A percentile compares a stretch with the other conserved stretches of the same genome.
Conservation (phyloP, 2,888 invertebrate species). For the Macrostomum cliftonense region DNA sequence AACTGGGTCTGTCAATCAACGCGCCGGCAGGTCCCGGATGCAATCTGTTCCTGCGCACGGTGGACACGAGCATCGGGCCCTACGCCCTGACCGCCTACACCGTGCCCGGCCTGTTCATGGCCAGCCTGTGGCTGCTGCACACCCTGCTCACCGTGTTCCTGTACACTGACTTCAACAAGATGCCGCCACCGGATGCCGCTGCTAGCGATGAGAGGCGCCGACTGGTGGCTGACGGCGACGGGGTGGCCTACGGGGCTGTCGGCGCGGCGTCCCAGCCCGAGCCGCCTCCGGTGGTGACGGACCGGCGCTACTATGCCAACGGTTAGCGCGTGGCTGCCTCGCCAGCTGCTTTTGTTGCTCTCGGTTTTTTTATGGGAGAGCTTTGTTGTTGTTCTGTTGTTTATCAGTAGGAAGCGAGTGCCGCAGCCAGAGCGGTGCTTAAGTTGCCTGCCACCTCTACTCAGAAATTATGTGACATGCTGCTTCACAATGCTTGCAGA, state of each 20-base stretch:
- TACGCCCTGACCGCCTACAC: constrained; percentile 33
- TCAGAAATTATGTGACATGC: not conserved
- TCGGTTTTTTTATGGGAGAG: too few relatives aligned
- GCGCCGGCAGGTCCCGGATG: constrained; percentile 38
- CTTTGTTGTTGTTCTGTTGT: too few relatives aligned
- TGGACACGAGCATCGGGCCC: constrained; percentile 28
- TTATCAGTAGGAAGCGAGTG: too few relatives aligned
- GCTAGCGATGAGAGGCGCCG: not conserved
- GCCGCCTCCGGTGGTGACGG: constrained; percentile 1
- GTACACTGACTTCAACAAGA: constrained; percentile 18
- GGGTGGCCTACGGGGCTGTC: not conserved
- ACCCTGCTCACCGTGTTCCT: constrained; percentile 18
- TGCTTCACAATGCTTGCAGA: constrained; percentile 21
- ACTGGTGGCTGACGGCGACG: not conserved
- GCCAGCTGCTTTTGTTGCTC: too few relatives aligned
- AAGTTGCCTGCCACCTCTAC: too few relatives aligned
- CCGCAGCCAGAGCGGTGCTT: too few relatives aligned
- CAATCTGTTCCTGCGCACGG: constrained; percentile 31
- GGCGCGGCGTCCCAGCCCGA: not conserved
- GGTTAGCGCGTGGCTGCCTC: not conserved
- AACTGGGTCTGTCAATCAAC: not conserved
- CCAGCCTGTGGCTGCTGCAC: constrained; percentile 28
- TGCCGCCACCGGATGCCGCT: not conserved
- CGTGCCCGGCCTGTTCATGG: constrained; percentile 39
- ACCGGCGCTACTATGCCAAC: not conserved